Evolutionary conservation across 2,113 vertebrate genomes (phyloP).

Genomic region (Zosterops japonicus): DNA sequence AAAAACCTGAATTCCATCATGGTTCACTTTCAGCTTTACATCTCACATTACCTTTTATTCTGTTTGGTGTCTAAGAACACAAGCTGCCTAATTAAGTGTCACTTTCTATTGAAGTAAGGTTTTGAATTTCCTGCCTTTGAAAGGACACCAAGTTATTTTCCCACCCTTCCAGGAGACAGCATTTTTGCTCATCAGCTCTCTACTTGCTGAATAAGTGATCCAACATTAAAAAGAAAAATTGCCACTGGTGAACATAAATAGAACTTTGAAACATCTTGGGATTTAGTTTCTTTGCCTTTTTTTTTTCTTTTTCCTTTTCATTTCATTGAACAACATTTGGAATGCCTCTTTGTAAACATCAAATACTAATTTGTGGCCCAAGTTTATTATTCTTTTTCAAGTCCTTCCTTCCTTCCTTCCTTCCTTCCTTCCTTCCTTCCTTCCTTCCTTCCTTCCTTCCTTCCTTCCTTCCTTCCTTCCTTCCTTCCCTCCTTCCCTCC

Average conservation of each 20-base stretch:
- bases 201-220: constrained; percentile 7
- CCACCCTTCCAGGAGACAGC: constrained; percentile 6
- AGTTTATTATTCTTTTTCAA: not conserved
- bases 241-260: constrained; percentile 2
- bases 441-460: no score
- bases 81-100: constrained; percentile 63
- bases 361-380: constrained; percentile 23
- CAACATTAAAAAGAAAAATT: constrained; percentile 20
- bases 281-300: not conserved
- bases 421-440: no score
- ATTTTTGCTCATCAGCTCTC: constrained; percentile 41
- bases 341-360: not conserved
- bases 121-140: constrained; percentile 44
- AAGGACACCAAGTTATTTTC: constrained; percentile 44
- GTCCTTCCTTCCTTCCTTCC: not conserved
- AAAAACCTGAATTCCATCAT: not conserved
- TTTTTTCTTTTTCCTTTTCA: not conserved
- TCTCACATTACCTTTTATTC: constrained; percentile 45
- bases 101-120: constrained; percentile 40
- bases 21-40: not conserved
- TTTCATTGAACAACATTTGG: not conserved
- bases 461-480: no score
- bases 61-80: constrained; percentile 35
- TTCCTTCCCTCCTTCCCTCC: not conserved
- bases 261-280: not conserved